Percentiles rank a stretch among this genome's conserved stretches.
Conservation (phyloP, 2,888 invertebrate species). For the Athrips mouffetella region DNA sequence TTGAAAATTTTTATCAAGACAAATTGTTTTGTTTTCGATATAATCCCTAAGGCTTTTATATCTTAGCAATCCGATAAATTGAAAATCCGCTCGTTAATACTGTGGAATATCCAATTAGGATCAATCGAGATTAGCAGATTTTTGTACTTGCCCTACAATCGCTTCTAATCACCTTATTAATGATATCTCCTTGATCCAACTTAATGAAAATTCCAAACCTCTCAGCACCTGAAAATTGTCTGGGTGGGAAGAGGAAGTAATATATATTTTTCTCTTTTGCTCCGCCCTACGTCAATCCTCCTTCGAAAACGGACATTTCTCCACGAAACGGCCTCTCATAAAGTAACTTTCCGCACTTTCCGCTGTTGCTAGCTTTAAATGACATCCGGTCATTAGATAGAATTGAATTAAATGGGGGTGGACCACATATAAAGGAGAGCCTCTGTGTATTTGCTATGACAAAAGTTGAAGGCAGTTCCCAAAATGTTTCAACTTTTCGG, state of each 20-base stretch:
- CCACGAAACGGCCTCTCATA: constrained; percentile 2
- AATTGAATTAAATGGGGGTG: no score
- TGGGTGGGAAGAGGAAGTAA: no score
- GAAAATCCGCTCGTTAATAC: neutral
- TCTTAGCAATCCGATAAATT: neutral
- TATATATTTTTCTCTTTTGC: no score
- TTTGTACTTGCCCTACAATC: constrained; percentile 13
- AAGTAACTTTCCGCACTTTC: constrained; percentile 6
- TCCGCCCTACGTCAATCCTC: no score
- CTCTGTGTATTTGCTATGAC: no score
- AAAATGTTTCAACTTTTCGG: no score
- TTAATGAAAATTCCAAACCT: constrained; percentile 37
- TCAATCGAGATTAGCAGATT: neutral
- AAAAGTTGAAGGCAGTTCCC: no score
- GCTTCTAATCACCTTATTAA: constrained; percentile 38
- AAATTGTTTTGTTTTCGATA: neutral
- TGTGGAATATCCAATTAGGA: neutral
- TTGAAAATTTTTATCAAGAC: no score
- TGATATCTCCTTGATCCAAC: constrained; percentile 30
- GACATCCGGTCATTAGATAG: no score
- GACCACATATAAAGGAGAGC: no score
- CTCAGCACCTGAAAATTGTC: no score
- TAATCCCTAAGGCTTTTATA: neutral
- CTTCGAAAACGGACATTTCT: neutral
- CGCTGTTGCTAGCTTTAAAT: neutral